These are phyloP conservation scores for Crossaster papposus DNA, from an alignment of 53 echinoderm and acorn worm genomes.

Conservation along the genomic window DNA sequence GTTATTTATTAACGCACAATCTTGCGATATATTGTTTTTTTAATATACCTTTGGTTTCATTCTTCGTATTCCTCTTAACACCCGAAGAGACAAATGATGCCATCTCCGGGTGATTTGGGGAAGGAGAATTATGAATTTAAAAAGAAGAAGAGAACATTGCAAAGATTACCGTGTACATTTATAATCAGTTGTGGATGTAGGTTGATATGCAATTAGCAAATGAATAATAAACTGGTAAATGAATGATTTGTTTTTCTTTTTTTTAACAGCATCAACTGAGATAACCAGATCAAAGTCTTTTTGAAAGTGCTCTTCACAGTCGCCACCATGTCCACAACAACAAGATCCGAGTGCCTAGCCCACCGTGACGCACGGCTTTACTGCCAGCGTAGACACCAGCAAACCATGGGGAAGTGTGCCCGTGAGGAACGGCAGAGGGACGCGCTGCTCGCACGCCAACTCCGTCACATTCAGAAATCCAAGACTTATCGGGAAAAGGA, in stretches of 20 bases:
- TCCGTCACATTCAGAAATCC: conserved; percentile 77
- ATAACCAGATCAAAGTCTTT: conserved; percentile 25
- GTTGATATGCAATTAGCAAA: background rate
- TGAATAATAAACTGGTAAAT: background rate
- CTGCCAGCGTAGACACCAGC: conserved; percentile 78
- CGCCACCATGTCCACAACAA: conserved; percentile 58
- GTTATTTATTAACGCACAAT: no score
- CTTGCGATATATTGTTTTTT: no score
- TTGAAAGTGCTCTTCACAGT: background rate
- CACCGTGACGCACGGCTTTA: conserved; percentile 77
- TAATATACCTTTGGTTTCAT: no score
- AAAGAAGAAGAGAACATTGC: no score
- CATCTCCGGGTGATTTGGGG: no score
- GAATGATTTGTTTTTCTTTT: background rate
- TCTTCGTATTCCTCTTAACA: no score
- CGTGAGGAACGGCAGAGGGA: conserved; percentile 76
- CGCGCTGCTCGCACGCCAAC: conserved; percentile 68
- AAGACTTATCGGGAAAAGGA: conserved; percentile 67
- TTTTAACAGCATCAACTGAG: background rate
- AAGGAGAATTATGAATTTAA: no score
- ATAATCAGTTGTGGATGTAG: no score
- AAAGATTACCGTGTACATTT: no score
- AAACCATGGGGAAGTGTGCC: conserved; percentile 79
- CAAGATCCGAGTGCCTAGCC: conserved; percentile 79
- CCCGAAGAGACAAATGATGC: no score